Base-by-base conservation (phyloP, 2,888 invertebrate species). In the Epinotia brunnichana region DNA sequence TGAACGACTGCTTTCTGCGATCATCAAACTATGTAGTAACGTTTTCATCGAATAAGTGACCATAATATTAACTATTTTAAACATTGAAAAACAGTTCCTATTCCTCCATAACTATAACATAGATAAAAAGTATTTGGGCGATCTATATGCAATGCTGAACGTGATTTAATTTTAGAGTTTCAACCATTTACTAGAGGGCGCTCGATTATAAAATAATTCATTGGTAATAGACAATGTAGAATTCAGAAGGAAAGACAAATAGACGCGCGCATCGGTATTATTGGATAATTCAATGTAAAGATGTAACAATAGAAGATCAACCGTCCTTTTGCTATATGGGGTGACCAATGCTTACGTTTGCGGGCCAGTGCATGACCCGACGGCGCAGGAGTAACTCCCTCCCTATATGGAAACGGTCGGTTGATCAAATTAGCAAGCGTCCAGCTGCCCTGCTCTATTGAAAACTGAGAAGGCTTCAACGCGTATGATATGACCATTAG, bases 41-140 rank as follows among this genome's bases (percentile, higher is more conserved):
- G 76, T 74, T 82, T 79, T 84, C 84, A 85, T 81, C 81, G 81
- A 84, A 83, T 86, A 83, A 83, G 85, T 85, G 86, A 85, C 82
- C 84, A 60, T 73, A 70, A 71, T 84, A 83, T 82, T 82, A 78
- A 76, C 77, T 76, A 74, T 75, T 78, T 85, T 84, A 89, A 88
- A 89, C 87, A 87, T 83, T 87, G 83, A 88, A 87, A 82, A 82
- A 83, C 90, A 92, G 92, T 93, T 93, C 92, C 92, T 93, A 92
- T 87, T 87, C 86, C 79, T 82, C 85, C 87, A 87, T 86, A 82
- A 85, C 82, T 84, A 78, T 81, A 87, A 87, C 48, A 56, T 60
- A 61, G 53, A 61, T 54, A 71, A 60, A n/a, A 68, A 60, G 53
- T 60, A 70, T 60, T 69, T 19, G 17, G 59, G 53, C 53, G 24